Percentiles rank a stretch among this genome's conserved stretches.
These are phyloP conservation scores for Excalfactoria chinensis DNA, from an alignment of 2,113 vertebrate genomes.

Conservation along the genomic window DNA sequence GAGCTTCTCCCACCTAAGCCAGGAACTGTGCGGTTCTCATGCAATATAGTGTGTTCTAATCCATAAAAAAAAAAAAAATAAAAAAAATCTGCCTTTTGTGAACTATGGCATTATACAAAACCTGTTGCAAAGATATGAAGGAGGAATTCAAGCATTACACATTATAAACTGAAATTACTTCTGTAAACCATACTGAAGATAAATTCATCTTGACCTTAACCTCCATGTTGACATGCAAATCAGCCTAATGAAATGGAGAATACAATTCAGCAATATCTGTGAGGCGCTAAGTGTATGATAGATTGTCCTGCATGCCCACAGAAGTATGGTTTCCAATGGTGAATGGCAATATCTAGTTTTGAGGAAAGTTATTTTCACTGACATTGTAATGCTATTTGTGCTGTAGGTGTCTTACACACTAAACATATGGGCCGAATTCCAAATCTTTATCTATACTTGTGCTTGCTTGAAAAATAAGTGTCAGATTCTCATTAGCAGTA, in stretches of 20 bases:
- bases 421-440: slow-evolving; percentile 39
- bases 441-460: slow-evolving; percentile 6
- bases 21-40: rapidly evolving
- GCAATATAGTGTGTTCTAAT: background rate
- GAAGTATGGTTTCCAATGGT: background rate
- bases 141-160: background rate
- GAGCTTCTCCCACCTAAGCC: background rate
- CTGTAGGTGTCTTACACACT: slow-evolving; percentile 2
- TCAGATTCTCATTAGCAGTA: slow-evolving; percentile 46
- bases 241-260: background rate
- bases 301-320: background rate
- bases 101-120: background rate
- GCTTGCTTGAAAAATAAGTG: slow-evolving; percentile 59
- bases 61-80: background rate
- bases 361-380: background rate
- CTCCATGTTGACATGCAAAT: background rate
- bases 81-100: background rate
- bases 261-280: background rate
- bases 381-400: background rate
- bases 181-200: background rate
- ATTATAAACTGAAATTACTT: background rate
- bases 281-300: background rate
- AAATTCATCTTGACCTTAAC: background rate
- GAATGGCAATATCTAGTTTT: background rate
- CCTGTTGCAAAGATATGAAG: background rate